Base-by-base conservation (phyloP, 2,113 vertebrate species). In the Labeo catla region DNA sequence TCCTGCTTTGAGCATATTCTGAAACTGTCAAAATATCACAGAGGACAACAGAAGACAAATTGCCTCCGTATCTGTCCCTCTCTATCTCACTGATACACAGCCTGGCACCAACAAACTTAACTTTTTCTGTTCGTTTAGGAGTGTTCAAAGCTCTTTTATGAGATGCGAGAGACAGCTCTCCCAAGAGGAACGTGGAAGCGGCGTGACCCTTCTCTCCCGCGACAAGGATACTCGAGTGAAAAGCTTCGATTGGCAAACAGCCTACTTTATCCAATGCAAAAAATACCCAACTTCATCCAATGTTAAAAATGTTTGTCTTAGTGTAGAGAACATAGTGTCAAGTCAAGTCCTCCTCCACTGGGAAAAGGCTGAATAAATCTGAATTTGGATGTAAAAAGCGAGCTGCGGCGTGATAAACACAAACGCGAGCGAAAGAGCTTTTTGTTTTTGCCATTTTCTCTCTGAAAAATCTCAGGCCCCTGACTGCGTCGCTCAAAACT, bases 41-140 rank as follows among this genome's bases (percentile, higher is more conserved):
- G 66, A 72, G 49, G 82, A 83, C 59, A 57, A 72, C 47, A 63
- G 36, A 84, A 87, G 84, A 86, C 77, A 84, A 89, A 89, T 89
- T 36, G 23, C 82, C 78, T 92, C 84, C 15, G 57, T 87, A 84
- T 82, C 86, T 86, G 86, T 54, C 61, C 39, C 68, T 61, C 76
- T 81, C 8, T 87, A 72, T 74, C 78, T 54, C 83, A 23, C 68
- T 77, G 23, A 86, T 66, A 70, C 43, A 84, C 59, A 84, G 45
- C 50, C 86, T 77, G 72, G 70, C 76, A 84, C 50, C 81, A 36
- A 45, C 68, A 65, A 83, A 84, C 86, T 81, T 81, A 63, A 84
- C 80, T 79, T 81, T 81, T 4, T 49, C 76, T 77, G 81, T 86
- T 86, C 81, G 59, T 83, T 89, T 86, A 68, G 61, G 47, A 83